phyloP scores from a whole-genome alignment of 2,113 vertebrate genomes.

The Macroglossus sobrinus region DNA sequence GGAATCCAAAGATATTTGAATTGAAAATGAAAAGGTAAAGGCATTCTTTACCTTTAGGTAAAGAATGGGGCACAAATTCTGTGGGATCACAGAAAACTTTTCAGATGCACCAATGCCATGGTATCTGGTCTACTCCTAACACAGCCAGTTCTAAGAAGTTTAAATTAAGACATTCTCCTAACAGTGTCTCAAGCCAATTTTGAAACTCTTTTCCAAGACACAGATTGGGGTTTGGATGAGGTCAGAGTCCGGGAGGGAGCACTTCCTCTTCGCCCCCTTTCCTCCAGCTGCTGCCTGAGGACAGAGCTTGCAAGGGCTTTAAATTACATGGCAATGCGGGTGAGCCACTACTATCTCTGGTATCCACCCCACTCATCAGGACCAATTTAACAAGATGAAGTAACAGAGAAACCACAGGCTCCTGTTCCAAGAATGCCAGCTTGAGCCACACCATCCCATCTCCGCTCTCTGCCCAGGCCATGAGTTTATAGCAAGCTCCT shows the following conservation, averaged over 20 bases:
- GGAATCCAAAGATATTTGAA: neutral
- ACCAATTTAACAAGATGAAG: constrained; percentile 79
- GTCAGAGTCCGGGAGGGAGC: constrained; percentile 1
- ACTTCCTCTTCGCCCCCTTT: constrained; percentile 1
- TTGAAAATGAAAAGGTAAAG: neutral
- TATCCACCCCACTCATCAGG: constrained; percentile 67
- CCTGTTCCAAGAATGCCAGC: constrained; percentile 75
- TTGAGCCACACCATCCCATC: constrained; percentile 62
- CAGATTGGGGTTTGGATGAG: constrained; percentile 29
- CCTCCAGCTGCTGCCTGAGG: neutral
- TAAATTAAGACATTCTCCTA: constrained; percentile 21
- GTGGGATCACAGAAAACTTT: neutral
- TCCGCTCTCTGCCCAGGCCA: constrained; percentile 49
- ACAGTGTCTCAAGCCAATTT: neutral
- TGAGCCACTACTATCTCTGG: constrained; percentile 60
- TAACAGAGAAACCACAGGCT: constrained; percentile 79
- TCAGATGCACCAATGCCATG: fast-evolving
- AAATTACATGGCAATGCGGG: neutral
- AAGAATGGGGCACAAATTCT: too few species aligned
- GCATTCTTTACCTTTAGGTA: too few species aligned
- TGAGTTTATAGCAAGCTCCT: constrained; percentile 44
- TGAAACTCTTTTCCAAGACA: constrained; percentile 4
- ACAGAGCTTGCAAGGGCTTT: neutral
- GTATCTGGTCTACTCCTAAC: neutral
- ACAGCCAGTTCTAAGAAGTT: neutral